phyloP scores from a whole-genome alignment of 1,140 invertebrate genomes.

The Galendromus occidentalis region DNA sequence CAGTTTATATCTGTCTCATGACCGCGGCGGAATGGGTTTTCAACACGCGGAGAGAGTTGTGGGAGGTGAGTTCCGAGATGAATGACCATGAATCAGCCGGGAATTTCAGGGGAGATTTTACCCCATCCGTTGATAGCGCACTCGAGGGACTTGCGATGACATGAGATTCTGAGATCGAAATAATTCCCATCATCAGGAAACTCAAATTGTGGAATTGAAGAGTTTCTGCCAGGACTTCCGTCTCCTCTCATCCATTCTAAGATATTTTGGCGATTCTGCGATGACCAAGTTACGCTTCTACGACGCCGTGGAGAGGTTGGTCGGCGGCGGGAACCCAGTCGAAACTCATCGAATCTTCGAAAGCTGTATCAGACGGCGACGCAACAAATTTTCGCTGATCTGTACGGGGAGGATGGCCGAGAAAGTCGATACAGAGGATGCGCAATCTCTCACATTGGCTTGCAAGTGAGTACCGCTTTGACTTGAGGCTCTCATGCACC shows the following conservation, averaged over 20 bases:
- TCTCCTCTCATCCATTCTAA: not conserved
- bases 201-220: not conserved
- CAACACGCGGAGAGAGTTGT: not conserved
- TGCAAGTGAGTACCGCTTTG: not conserved
- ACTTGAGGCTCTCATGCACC: not conserved
- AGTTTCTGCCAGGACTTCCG: not conserved
- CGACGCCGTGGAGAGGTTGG: not conserved
- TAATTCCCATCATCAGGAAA: not conserved
- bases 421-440: not conserved
- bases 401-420: not conserved
- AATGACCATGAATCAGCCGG: no score
- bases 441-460: not conserved
- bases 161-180: no score
- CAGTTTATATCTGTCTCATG: slow-evolving; percentile 1
- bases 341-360: slow-evolving; percentile 4
- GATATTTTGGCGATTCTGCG: not conserved
- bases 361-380: not conserved
- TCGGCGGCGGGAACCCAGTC: not conserved
- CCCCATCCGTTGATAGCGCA: no score
- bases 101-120: no score
- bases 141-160: no score
- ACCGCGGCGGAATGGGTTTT: not conserved
- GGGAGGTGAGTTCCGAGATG: not conserved
- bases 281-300: not conserved
- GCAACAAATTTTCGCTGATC: not conserved